Evolutionary conservation across 2,888 invertebrate species (phyloP).

Genomic region (Sepiola atlantica): DNA sequence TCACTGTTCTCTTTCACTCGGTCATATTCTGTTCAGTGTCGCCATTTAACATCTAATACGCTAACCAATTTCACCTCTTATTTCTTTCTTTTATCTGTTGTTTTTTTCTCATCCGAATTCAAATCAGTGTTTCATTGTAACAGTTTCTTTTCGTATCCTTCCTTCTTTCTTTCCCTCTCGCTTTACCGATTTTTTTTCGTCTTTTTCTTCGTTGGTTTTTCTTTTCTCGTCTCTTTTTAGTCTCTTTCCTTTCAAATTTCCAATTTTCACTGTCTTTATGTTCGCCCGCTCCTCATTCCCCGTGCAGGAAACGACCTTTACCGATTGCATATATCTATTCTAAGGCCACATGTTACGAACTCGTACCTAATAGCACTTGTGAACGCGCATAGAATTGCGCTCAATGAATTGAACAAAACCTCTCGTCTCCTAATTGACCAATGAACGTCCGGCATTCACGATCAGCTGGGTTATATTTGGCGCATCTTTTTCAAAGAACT

Average conservation of each 20-base stretch:
- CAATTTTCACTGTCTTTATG: not conserved
- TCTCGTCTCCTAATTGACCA: constrained; percentile 32
- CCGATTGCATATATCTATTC: not conserved
- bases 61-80: not conserved
- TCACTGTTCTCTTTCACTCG: too few relatives aligned
- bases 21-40: too few relatives aligned
- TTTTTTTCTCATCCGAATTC: not conserved
- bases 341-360: not conserved
- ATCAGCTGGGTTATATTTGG: not conserved
- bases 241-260: too few relatives aligned
- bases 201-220: too few relatives aligned
- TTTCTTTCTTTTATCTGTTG: not conserved
- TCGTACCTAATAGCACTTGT: not conserved
- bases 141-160: not conserved
- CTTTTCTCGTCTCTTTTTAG: too few relatives aligned
- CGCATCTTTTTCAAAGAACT: not conserved
- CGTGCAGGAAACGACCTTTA: constrained; percentile 7
- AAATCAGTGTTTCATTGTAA: not conserved
- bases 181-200: too few relatives aligned
- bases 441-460: constrained; percentile 32
- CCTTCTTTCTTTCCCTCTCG: not conserved
- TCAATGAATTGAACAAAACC: not conserved
- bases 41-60: too few relatives aligned
- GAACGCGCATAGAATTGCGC: not conserved
- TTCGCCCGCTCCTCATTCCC: fast-evolving